Base-by-base conservation (phyloP, 2,888 invertebrate species). In the Drosophila borealis region DNA sequence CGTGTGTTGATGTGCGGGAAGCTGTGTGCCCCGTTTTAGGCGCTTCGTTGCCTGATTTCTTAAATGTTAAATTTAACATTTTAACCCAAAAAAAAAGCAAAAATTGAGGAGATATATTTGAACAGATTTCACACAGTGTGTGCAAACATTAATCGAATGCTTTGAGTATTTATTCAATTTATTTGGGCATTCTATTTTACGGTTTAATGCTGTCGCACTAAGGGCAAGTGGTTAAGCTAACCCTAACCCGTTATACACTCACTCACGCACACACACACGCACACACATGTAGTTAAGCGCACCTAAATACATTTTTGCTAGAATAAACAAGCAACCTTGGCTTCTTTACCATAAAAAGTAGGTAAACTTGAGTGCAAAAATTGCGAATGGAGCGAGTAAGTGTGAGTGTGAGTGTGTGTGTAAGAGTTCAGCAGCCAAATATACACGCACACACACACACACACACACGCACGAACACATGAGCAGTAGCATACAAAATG, bases 271-370 rank as follows among this genome's bases (percentile, higher is more conserved):
- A 25, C 55, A 33, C 21, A 29, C 33, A 59, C 13, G 14, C 53
- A 70, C 53, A 57, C 44, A 71, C 65, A 69, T 72, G 75, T 88
- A 85, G 88, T 82, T 89, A 84, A 85, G 86, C 83, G 62, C 78
- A 88, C 86, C 85, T 85, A 89, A 89, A 86, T 88, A 89, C 88
- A 86, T 88, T 85, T 86, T 89, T 89, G 74, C 89, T 89, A 88
- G 88, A 88, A 89, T 89, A 89, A 86, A 86, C 88, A 86, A 89
- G 81, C 83, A 86, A 89, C 86, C 86, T 86, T 86, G 89, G 89
- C 29, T 64, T 88, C 89, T 89, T 88, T 88, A 89, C 89, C 80
- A 88, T 88, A 86, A 86, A 83, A 86, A 89, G 89, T 89, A 86
- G 86, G 86, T 89, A 86, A 86, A 86, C 86, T 86, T 88, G 88